These are phyloP conservation scores for Latrodectus geometricus DNA, from an alignment of 1,140 invertebrate genomes.

Conservation along the genomic window DNA sequence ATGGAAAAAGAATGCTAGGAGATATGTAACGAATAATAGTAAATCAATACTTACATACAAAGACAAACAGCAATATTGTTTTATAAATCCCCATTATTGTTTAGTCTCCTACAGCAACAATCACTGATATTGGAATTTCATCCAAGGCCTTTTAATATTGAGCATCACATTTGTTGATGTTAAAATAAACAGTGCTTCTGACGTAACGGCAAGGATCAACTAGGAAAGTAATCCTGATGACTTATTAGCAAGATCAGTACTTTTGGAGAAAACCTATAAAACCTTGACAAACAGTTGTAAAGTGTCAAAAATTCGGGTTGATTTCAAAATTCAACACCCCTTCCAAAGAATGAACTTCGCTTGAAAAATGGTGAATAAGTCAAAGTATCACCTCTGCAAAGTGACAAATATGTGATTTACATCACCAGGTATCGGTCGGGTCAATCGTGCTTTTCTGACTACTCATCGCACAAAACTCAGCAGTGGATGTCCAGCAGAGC, in stretches of 20 bases:
- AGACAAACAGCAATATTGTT: too few relatives aligned
- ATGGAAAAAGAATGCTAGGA: too few relatives aligned
- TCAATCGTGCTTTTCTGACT: constrained; percentile 40
- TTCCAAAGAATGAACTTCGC: background rate
- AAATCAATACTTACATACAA: too few relatives aligned
- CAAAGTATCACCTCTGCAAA: constrained; percentile 7
- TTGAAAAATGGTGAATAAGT: background rate
- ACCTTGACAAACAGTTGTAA: background rate
- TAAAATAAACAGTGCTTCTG: background rate
- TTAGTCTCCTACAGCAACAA: too few relatives aligned
- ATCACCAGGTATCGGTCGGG: constrained; percentile 22
- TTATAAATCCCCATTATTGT: too few relatives aligned
- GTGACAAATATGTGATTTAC: constrained; percentile 14
- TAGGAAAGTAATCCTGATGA: background rate
- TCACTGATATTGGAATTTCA: too few relatives aligned
- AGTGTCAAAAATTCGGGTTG: background rate
- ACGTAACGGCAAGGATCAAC: background rate
- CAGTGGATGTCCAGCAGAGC: constrained; percentile 29
- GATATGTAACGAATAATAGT: too few relatives aligned
- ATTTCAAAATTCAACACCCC: background rate
- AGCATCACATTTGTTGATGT: background rate
- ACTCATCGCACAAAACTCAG: constrained; percentile 16
- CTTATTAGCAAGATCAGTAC: background rate
- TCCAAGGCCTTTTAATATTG: background rate
- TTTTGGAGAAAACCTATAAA: background rate